Conservation (phyloP, 2,113 vertebrate species). For the Helogale parvula region DNA sequence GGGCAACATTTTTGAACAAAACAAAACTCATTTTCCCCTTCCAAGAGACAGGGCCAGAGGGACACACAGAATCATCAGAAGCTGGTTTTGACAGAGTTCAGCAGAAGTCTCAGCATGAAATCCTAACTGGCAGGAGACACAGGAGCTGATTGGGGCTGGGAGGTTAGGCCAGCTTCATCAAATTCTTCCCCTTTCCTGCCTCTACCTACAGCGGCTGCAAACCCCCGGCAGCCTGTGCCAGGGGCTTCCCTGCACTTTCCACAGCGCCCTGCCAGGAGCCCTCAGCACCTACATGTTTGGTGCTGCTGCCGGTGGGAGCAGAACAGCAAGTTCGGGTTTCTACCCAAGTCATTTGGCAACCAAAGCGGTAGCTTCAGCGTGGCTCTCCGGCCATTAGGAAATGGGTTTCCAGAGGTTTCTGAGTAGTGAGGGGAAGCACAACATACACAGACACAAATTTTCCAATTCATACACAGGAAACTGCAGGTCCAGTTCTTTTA, state of each 20-base stretch:
- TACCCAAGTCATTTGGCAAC: constrained; percentile 43
- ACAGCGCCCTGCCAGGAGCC: constrained; percentile 54
- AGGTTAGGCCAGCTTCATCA: not conserved
- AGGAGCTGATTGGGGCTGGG: not conserved
- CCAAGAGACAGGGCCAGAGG: not conserved
- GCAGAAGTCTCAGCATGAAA: not conserved
- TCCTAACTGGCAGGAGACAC: not conserved
- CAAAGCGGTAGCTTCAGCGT: not conserved
- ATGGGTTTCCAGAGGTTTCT: constrained; percentile 58
- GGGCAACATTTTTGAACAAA: not conserved
- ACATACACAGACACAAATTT: not conserved
- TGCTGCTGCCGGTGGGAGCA: constrained; percentile 20
- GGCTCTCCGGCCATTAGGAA: not conserved
- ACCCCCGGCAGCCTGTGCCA: not conserved
- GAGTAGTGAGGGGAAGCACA: not conserved
- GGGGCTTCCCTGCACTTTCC: constrained; percentile 60
- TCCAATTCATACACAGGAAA: constrained; percentile 1
- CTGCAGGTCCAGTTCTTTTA: not conserved
- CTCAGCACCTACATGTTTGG: constrained; percentile 1
- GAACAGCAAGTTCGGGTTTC: constrained; percentile 36
- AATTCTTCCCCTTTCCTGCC: not conserved
- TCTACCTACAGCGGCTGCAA: not conserved
- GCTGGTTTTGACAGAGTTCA: not conserved
- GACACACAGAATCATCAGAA: not conserved
- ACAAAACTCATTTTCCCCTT: not conserved